These are phyloP conservation scores for Cirrhinus mrigala DNA, from an alignment of 2,797 vertebrate genomes.

Conservation along the genomic window DNA sequence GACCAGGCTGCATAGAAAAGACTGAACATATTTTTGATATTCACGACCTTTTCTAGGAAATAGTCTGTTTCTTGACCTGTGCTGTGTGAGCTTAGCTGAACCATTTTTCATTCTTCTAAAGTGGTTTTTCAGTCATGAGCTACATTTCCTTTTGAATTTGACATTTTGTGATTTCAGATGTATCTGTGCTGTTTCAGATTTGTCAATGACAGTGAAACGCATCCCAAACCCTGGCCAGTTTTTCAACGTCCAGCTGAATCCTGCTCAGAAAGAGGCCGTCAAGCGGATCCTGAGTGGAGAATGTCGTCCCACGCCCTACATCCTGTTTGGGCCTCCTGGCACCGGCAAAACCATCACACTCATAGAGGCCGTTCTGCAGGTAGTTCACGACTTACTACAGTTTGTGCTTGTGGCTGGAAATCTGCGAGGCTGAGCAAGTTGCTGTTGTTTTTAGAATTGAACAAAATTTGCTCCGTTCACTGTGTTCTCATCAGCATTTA, in stretches of 20 bases:
- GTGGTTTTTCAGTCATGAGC: neutral
- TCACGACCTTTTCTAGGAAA: no score
- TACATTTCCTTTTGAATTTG: neutral
- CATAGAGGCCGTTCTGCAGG: conserved; percentile 93
- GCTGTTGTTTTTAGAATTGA: neutral
- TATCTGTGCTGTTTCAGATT: conserved; percentile 60
- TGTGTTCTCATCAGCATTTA: no score
- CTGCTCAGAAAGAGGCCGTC: conserved; percentile 89
- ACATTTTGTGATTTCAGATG: neutral
- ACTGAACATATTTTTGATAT: no score
- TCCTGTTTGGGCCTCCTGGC: conserved; percentile 95
- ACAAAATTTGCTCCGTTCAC: neutral
- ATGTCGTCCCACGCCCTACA: conserved; percentile 89
- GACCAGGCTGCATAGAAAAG: no score
- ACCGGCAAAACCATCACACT: conserved; percentile 96
- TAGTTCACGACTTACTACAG: conserved; percentile 57
- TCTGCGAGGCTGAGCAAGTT: neutral
- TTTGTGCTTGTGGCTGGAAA: neutral
- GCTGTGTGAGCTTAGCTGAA: neutral
- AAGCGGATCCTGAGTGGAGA: conserved; percentile 88
- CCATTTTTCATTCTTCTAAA: neutral
- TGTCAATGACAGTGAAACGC: conserved; percentile 45
- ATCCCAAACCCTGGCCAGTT: conserved; percentile 74
- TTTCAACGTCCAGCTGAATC: conserved; percentile 89
- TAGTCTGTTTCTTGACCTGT: neutral